A percentile compares a stretch with the other conserved stretches of the same genome.
These are phyloP conservation scores for Lasiurus cinereus DNA, from an alignment of 2,113 vertebrate genomes.

Conservation along the genomic window DNA sequence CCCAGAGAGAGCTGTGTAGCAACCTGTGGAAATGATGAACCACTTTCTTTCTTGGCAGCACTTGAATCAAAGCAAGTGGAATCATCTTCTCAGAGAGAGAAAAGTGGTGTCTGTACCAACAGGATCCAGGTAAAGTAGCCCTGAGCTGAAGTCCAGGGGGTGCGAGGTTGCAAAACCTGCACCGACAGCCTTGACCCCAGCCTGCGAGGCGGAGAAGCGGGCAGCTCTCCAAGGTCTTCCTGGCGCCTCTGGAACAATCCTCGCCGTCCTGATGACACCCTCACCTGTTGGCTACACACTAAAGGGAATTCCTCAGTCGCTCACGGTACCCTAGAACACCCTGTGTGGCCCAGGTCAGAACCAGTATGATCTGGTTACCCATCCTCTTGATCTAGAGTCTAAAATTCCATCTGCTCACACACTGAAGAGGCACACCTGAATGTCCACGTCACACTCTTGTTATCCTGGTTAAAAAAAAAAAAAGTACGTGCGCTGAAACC, in stretches of 20 bases:
- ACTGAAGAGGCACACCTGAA: neutral
- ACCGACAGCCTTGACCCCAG: neutral
- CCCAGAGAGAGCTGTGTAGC: slow-evolving; percentile 58
- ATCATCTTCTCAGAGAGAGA: neutral
- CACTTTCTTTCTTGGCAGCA: neutral
- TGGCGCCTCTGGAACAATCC: neutral
- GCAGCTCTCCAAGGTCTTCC: neutral
- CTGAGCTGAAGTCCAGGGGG: neutral
- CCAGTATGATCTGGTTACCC: neutral
- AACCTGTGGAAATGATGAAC: slow-evolving; percentile 67
- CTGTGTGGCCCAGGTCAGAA: neutral
- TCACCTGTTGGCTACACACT: neutral
- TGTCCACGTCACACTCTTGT: neutral
- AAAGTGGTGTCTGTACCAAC: neutral
- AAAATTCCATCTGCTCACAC: neutral
- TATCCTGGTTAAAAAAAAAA: neutral
- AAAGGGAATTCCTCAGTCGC: neutral
- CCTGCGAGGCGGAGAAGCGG: too few species aligned
- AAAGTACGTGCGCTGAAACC: neutral
- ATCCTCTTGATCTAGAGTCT: neutral
- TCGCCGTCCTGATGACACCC: neutral
- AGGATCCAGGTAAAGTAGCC: neutral
- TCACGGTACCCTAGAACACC: slow-evolving; percentile 27
- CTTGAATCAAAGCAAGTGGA: slow-evolving; percentile 65
- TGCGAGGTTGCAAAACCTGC: neutral